Base-by-base conservation (phyloP, 1,140 invertebrate species). In the Calephelis nemesis region DNA sequence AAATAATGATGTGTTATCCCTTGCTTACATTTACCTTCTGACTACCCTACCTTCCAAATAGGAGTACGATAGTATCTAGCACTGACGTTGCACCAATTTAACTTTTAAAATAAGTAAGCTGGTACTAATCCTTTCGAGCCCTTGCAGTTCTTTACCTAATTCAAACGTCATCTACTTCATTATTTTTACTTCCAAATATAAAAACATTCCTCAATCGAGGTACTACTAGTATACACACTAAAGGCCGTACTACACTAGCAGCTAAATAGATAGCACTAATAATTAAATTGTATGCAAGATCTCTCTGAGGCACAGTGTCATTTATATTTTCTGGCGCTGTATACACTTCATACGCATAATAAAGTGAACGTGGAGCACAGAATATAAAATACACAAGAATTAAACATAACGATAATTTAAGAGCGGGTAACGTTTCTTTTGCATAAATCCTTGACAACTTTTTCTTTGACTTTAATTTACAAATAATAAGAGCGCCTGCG, bases 331-430 rank as follows among this genome's bases (percentile, higher is more conserved):
- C 48, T 48, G 70, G 74, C 11, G 74, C 73, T 67, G 65, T 71
- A 65, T 84, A 91, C 49, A 83, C 68, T 60, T 78, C 74, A 69
- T 85, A 85, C 6, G 82, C 77, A 11, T 75, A 78, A 6, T 87
- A 69, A n/a, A 84, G 42, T 15, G 87, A 89, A 5, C 88, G 83
- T 8, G 91, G 92, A 6, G 75, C 75, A 73, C 86, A 87, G 30
- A 91, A 73, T 12, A 85, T 50, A 54, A 86, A 69, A 69, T 87
- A 91, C 13, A 86, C 65, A 15, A 80, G 65, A 68, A 91, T 88
- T 69, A 92, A 79, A 70, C 80, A 88, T 45, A 92, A 72, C 13
- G 91, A 89, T 63, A 92, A 74, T 69, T 89, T 92, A 42, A 92
- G 74, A 10, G 85, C 80, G 30, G 81, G 68, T 50, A 77, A 50